Base-by-base conservation (phyloP, 2,113 vertebrate species). In the Nettapus auritus region DNA sequence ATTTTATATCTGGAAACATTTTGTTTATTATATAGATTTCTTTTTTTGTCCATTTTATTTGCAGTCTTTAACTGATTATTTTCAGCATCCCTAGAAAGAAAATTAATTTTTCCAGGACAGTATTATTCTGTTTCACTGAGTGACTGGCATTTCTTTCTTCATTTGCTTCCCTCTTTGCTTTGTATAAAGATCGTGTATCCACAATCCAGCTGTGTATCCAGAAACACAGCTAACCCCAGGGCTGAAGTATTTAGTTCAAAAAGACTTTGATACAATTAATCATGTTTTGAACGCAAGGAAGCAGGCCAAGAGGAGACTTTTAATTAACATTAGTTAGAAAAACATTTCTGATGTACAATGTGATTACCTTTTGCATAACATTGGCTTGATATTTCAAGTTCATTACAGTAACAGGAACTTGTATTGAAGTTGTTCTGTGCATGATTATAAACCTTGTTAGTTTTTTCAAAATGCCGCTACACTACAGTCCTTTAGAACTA, bases 211-310 rank as follows among this genome's bases (percentile, higher is more conserved):
- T n/a, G 97, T 96, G 77, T 78, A 95, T 42, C 68, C 68, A 86
- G 71, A 95, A 88, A 93, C 60, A 92, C 6, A 34, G 89, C 96
- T 96, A 96, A 97, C 68, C 71, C 26, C 44, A 68, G 52, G 64
- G 90, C 16, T 96, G 56, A 97, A 96, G 74, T 87, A 88, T 22
- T 97, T 96, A 91, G 68, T 94, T 97, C 77, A 96, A 83, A 94
- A 90, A 94, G 91, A 96, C 46, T 92, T 82, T 94, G 91, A 96
- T 91, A 56, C 82, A 94, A 91, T 96, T 96, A 96, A 90, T 95
- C 55, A 73, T 17, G 70, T 86, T 48, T 91, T 94, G 59, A 96
- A 94, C 69, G 81, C 7, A 69, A 50, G 18, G 26, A 92, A 88
- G 50, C 13, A 82, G 55, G 67, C 42, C 90, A 57, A 86, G 6